A percentile compares a stretch with the other conserved stretches of the same genome.
Evolutionary conservation across 2,888 invertebrate genomes (phyloP).

Genomic region (Unio delphinus): DNA sequence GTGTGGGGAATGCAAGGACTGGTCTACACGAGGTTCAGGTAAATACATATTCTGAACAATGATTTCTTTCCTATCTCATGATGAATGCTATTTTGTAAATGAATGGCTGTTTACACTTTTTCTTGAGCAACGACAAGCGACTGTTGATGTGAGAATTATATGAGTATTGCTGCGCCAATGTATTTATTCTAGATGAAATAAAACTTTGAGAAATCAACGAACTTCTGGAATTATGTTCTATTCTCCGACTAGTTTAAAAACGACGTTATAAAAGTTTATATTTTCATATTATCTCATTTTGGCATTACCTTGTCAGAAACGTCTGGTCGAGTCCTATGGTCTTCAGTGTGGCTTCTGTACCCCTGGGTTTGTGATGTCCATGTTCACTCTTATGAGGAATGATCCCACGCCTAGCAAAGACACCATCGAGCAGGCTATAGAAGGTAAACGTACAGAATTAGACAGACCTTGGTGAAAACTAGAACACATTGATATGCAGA

Average conservation of each 20-base stretch:
- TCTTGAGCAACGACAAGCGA: no score
- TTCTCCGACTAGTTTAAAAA: no score
- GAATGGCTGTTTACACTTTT: no score
- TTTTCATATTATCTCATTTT: background rate
- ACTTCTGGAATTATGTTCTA: background rate
- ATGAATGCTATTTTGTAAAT: no score
- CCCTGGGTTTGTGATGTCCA: conserved; percentile 43
- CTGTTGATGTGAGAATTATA: no score
- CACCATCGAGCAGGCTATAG: conserved; percentile 33
- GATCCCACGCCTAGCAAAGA: conserved; percentile 29
- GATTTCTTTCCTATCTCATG: background rate
- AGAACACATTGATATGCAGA: no score
- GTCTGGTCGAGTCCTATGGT: conserved; percentile 33
- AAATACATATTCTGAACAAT: background rate
- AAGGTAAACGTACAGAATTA: conserved; percentile 17
- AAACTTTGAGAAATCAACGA: no score
- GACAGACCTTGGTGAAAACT: no score
- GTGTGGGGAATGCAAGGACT: conserved; percentile 56
- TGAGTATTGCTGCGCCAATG: no score
- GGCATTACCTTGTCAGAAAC: conserved; percentile 23
- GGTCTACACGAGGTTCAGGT: conserved; percentile 64
- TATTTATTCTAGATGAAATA: no score
- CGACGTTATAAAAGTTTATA: no score
- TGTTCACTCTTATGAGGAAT: conserved; percentile 39
- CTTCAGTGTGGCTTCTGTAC: conserved; percentile 47